Conservation (phyloP, 37 sponge, comb jelly and placozoan species). For the Agelas oroides region DNA sequence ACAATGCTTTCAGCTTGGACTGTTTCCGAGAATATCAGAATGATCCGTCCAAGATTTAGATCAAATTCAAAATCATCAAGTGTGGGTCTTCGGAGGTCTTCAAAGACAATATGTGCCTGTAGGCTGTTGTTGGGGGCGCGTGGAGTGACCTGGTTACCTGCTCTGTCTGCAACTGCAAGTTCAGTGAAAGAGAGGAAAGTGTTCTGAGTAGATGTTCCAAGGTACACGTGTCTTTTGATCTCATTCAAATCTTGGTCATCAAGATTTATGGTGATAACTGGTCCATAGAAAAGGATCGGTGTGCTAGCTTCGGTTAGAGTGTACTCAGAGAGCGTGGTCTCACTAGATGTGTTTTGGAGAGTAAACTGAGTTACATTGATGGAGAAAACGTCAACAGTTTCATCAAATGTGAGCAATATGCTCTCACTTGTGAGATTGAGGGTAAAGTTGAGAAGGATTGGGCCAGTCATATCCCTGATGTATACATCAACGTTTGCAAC, state of each 20-base stretch:
- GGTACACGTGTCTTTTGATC: conserved; percentile 61
- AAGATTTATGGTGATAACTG: conserved; percentile 62
- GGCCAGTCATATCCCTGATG: conserved; percentile 61
- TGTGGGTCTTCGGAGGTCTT: conserved; percentile 46
- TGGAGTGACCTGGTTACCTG: conserved; percentile 56
- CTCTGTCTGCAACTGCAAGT: conserved; percentile 45
- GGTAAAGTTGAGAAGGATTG: conserved; percentile 71
- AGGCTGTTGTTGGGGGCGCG: conserved; percentile 25
- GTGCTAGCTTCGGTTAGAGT: conserved; percentile 53
- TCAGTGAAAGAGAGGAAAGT: conserved; percentile 81
- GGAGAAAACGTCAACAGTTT: conserved; percentile 78
- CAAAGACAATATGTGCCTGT: conserved; percentile 47
- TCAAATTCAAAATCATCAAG: conserved; percentile 52
- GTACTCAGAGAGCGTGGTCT: conserved; percentile 10
- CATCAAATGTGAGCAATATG: conserved; percentile 77
- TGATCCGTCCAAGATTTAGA: conserved; percentile 69
- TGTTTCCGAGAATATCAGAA: conserved; percentile 79
- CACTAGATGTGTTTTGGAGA: conserved; percentile 68
- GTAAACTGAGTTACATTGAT: conserved; percentile 82
- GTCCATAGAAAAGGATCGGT: conserved; percentile 23
- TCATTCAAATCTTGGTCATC: conserved; percentile 66
- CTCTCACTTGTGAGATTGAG: conserved; percentile 73
- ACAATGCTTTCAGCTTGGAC: conserved; percentile 59
- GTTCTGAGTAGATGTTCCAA: conserved; percentile 61
- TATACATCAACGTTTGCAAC: conserved; percentile 57